Base-by-base conservation (phyloP, 2,888 invertebrate genomes). In the Cremastobaeus sp. region DNA sequence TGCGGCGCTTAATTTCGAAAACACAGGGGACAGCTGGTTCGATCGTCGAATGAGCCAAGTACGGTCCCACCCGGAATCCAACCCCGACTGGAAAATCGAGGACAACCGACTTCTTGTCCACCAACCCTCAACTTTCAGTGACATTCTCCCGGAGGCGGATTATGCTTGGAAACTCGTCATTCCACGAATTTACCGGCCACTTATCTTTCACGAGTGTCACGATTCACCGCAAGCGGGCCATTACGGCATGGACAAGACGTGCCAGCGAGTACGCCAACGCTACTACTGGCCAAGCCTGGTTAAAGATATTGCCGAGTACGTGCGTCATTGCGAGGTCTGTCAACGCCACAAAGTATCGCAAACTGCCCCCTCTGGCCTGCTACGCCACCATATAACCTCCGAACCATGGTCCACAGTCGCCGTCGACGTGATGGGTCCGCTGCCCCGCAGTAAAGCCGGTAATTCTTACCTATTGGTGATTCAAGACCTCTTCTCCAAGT, bases 401-500 rank as follows among this genome's bases (percentile, higher is more conserved):
- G 14, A 12, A 14, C 71, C 71, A 0, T 81, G 78, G 79, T 12
- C 43, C 1, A 45, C 70, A 1, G 47, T 81, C 0, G 74, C 76
- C 0, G 65, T 76, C 0, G 78, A 76, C 14, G 32, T 72, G 0
- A 57, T 75, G 43, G 76, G 75, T 5, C 80, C 79, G 0, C 47
- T 78, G 0, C 75, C 78, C 3, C 47, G 25, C 0, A 69, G 78
- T 11, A 20, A 30, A 1, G 12, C 34, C 1, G 66, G 76, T 0
- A 41, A 17, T 25, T 11, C 3, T 0, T 78, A 78, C 28, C 12
- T 80, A 0, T 50, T 80, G 5, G 77, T 81, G 0, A 21, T 79
- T 1, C 59, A 71, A 3, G 81, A 82, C 20, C 30, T 73, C 0
- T 78, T 77, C 21, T 75, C 76, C 0, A 75, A 76, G 5, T 81